Conservation (phyloP, 2,888 invertebrate species). For the Dryocosmus kuriphilus region DNA sequence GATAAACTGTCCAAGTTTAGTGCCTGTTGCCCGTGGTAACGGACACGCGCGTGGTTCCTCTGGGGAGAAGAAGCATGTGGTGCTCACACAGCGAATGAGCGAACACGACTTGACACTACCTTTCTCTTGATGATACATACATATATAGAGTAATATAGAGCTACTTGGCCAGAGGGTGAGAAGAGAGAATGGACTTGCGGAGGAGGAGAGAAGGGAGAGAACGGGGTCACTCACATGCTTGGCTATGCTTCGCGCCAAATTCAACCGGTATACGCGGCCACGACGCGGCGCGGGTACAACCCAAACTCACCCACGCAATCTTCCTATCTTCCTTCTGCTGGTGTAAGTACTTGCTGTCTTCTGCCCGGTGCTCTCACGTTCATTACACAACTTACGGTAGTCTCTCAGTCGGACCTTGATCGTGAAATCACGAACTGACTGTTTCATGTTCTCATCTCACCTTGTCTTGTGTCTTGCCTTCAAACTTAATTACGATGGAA, state of each 20-base stretch:
- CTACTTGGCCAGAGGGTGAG: too few relatives aligned
- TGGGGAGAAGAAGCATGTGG: too few relatives aligned
- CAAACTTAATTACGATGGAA: slow-evolving; percentile 15
- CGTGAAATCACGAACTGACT: slow-evolving; percentile 52
- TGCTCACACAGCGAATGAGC: too few relatives aligned
- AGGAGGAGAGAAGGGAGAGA: too few relatives aligned
- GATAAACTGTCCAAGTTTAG: too few relatives aligned
- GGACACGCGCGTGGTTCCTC: slow-evolving; percentile 30
- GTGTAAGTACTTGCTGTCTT: too few relatives aligned
- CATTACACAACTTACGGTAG: slow-evolving; percentile 44
- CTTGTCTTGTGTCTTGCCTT: slow-evolving; percentile 34
- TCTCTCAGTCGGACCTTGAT: slow-evolving; percentile 52
- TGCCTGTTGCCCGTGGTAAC: slow-evolving; percentile 10
- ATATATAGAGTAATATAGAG: too few relatives aligned
- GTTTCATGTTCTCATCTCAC: slow-evolving; percentile 27
- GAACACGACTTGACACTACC: not conserved
- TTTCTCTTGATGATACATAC: slow-evolving; percentile 23
- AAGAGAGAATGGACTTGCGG: too few relatives aligned
- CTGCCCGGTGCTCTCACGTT: not conserved
- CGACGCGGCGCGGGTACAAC: too few relatives aligned
- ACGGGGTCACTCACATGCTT: slow-evolving; percentile 35
- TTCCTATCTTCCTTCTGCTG: too few relatives aligned
- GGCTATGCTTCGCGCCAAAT: slow-evolving; percentile 50
- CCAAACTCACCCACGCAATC: slow-evolving; percentile 13
- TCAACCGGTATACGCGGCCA: slow-evolving; percentile 41